A percentile compares a stretch with the other conserved stretches of the same genome.
These are phyloP conservation scores for Acheta domesticus DNA, from an alignment of 2,888 invertebrate species.

Conservation along the genomic window DNA sequence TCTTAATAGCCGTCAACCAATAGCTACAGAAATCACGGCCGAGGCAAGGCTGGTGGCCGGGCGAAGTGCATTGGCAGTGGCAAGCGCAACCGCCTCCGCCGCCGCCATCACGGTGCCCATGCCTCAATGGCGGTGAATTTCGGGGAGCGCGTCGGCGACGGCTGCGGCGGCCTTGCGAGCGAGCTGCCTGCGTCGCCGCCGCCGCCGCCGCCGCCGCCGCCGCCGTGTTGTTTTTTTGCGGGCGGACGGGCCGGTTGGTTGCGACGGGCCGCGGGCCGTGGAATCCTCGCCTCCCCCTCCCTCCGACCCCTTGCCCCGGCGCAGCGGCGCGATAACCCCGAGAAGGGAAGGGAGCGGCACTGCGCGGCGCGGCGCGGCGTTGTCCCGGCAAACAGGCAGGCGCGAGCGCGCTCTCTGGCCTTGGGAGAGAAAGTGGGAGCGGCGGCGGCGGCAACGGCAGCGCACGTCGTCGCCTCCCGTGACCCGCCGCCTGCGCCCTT, in stretches of 20 bases:
- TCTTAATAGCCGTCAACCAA: too few species aligned
- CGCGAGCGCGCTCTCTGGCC: not conserved
- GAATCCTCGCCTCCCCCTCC: not conserved
- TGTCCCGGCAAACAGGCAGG: not conserved
- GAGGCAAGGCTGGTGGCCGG: not conserved
- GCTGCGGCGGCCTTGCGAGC: not conserved
- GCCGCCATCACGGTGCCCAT: not conserved
- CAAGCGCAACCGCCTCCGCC: not conserved
- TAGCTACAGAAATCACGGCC: too few species aligned
- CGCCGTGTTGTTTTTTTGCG: not conserved
- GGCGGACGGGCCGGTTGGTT: not conserved
- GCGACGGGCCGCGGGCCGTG: conserved; percentile 18
- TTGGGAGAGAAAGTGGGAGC: not conserved
- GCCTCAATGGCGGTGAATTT: not conserved
- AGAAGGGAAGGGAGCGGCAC: not conserved
- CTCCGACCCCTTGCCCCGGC: not conserved
- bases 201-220: not conserved
- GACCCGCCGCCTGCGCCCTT: not conserved
- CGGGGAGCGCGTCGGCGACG: not conserved
- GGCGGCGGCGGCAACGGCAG: not conserved
- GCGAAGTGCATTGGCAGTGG: not conserved
- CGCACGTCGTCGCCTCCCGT: not conserved
- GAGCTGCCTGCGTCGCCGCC: not conserved
- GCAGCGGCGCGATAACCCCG: not conserved
- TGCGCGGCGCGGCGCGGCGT: not conserved